A percentile compares a stretch with the other conserved stretches of the same genome.
Evolutionary conservation across 2,888 invertebrate genomes (phyloP).

Genomic region (Archips crataeganus): DNA sequence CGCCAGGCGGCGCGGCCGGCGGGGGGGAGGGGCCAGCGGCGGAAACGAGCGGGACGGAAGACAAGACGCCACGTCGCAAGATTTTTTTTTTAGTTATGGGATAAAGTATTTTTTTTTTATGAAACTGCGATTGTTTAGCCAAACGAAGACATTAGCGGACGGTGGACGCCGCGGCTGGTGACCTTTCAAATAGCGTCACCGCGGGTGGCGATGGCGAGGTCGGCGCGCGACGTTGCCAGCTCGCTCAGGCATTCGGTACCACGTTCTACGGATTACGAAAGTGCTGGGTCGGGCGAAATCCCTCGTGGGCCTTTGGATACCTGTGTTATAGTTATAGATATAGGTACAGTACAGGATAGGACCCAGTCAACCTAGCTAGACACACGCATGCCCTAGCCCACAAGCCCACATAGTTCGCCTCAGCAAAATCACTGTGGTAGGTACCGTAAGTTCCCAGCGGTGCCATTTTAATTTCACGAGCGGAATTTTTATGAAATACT

Average conservation of each 20-base stretch:
- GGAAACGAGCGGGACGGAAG: slow-evolving; percentile 64
- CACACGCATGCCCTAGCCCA: slow-evolving; percentile 36
- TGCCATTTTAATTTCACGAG: slow-evolving; percentile 39
- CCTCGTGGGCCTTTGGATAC: slow-evolving; percentile 63
- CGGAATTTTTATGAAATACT: slow-evolving; percentile 41
- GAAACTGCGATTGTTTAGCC: slow-evolving; percentile 77
- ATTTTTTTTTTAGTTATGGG: slow-evolving; percentile 73
- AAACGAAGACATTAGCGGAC: slow-evolving; percentile 74
- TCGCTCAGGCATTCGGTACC: slow-evolving; percentile 64
- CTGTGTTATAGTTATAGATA: slow-evolving; percentile 41
- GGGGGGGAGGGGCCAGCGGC: slow-evolving; percentile 73
- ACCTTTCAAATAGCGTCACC: slow-evolving; percentile 80
- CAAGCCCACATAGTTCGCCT: slow-evolving; percentile 35
- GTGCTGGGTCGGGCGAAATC: slow-evolving; percentile 47
- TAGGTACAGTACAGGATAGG: slow-evolving; percentile 16
- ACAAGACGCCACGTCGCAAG: slow-evolving; percentile 44
- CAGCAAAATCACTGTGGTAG: slow-evolving; percentile 31
- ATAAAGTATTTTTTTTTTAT: slow-evolving; percentile 61
- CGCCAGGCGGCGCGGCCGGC: slow-evolving; percentile 75
- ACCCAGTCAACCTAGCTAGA: slow-evolving; percentile 35
- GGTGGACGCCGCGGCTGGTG: slow-evolving; percentile 71
- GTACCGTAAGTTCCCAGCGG: slow-evolving; percentile 33
- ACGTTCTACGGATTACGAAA: slow-evolving; percentile 57
- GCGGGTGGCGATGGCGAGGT: slow-evolving; percentile 81
- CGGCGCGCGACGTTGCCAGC: slow-evolving; percentile 81